Evolutionary conservation across 2,888 invertebrate genomes (phyloP).

Genomic region (Mythimna lalbum): DNA sequence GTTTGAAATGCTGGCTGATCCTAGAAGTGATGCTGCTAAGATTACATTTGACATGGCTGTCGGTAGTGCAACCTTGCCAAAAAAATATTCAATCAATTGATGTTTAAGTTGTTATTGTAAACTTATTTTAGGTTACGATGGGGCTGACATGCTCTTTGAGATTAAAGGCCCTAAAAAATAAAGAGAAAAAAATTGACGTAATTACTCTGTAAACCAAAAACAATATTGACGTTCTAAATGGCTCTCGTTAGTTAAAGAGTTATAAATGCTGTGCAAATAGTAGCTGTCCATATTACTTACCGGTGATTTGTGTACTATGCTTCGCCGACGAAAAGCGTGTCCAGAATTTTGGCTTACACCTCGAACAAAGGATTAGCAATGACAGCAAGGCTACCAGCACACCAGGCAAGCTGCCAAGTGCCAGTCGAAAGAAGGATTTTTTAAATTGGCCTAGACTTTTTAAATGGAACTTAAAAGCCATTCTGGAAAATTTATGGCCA

Average conservation of each 20-base stretch:
- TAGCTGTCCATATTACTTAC: slow-evolving; percentile 31
- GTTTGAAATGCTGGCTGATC: no score
- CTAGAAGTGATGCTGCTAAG: no score
- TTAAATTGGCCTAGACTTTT: slow-evolving; percentile 50
- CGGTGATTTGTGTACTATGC: slow-evolving; percentile 47
- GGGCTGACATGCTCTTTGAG: no score
- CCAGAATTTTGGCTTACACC: slow-evolving; percentile 48
- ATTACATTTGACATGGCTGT: no score
- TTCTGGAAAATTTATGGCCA: slow-evolving; percentile 33
- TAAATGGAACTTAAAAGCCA: slow-evolving; percentile 45
- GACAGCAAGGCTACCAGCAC: slow-evolving; percentile 48
- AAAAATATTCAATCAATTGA: no score
- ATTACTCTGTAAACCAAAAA: background rate
- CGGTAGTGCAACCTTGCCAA: no score
- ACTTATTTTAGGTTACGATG: no score
- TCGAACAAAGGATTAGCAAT: slow-evolving; percentile 55
- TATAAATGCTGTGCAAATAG: slow-evolving; percentile 14
- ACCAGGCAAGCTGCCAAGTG: slow-evolving; percentile 54
- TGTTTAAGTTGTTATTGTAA: no score
- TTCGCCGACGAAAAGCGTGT: slow-evolving; percentile 45
- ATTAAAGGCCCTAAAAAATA: no score
- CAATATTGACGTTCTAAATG: background rate
- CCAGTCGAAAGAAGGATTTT: slow-evolving; percentile 36
- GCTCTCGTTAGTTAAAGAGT: background rate
- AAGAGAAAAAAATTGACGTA: no score